Evolutionary conservation across 1,140 invertebrate genomes (phyloP).

Genomic region (Philaenus spumarius): DNA sequence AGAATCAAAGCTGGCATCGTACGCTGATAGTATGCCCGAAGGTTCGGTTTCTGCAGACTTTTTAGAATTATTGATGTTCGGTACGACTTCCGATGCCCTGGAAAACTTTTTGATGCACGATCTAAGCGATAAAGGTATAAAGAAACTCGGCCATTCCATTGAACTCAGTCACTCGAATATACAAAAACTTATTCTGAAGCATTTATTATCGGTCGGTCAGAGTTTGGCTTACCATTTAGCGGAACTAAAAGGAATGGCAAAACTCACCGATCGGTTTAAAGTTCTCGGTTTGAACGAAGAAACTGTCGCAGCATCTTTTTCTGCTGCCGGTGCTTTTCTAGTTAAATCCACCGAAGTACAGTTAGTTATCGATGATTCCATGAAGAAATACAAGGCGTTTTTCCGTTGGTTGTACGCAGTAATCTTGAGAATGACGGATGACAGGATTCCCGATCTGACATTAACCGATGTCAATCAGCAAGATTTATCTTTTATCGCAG

Average conservation of each 20-base stretch:
- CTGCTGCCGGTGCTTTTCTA: constrained; percentile 70
- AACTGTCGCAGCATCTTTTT: constrained; percentile 60
- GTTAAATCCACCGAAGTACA: constrained; percentile 86
- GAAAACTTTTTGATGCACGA: constrained; percentile 77
- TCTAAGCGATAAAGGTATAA: constrained; percentile 89
- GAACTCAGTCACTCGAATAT: constrained; percentile 33
- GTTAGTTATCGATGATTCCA: constrained; percentile 87
- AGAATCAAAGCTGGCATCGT: constrained; percentile 85
- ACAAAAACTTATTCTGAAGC: constrained; percentile 81
- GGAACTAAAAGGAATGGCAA: constrained; percentile 75
- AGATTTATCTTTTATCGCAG: constrained; percentile 80
- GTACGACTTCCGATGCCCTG: constrained; percentile 69
- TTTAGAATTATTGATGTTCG: constrained; percentile 83
- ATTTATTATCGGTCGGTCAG: constrained; percentile 78
- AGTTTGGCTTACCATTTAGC: constrained; percentile 79
- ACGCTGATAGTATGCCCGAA: constrained; percentile 69
- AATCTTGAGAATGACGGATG: constrained; percentile 75
- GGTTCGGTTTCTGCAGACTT: constrained; percentile 85
- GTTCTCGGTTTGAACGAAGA: constrained; percentile 49
- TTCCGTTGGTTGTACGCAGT: constrained; percentile 78
- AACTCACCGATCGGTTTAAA: constrained; percentile 61
- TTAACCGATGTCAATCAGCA: constrained; percentile 73
- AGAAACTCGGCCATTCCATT: constrained; percentile 80
- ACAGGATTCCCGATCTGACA: constrained; percentile 52
- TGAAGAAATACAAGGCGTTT: constrained; percentile 90